A percentile compares a stretch with the other conserved stretches of the same genome.
These are phyloP conservation scores for Trisateles emortualis DNA, from an alignment of 2,888 invertebrate genomes.

Conservation along the genomic window DNA sequence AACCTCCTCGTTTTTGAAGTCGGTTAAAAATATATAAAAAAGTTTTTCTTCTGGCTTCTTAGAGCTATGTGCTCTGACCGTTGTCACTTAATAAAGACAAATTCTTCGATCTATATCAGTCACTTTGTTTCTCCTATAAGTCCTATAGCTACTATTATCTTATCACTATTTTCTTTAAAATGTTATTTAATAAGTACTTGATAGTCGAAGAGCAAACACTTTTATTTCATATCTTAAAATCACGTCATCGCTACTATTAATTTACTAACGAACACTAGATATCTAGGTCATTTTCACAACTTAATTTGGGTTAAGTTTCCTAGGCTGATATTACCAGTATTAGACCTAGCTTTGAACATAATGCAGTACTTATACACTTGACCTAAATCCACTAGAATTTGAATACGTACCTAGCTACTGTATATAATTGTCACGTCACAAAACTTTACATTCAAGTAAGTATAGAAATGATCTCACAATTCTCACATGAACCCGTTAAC, in stretches of 20 bases:
- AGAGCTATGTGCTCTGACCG: too few species aligned
- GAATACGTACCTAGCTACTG: too few species aligned
- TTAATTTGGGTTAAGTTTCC: not conserved
- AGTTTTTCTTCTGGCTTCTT: too few species aligned
- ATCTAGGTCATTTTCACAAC: not conserved
- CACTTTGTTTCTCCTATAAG: too few species aligned
- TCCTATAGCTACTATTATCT: too few species aligned
- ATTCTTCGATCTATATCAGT: too few species aligned
- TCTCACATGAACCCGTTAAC: constrained; percentile 29
- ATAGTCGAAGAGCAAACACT: not conserved
- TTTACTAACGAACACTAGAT: not conserved
- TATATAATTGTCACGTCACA: not conserved
- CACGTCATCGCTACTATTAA: not conserved
- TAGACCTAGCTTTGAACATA: not conserved
- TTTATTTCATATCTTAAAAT: not conserved
- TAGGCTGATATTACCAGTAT: not conserved
- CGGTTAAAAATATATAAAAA: too few species aligned
- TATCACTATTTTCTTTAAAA: too few species aligned
- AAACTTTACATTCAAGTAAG: constrained; percentile 1
- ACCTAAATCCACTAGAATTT: not conserved
- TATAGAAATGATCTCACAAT: constrained; percentile 21
- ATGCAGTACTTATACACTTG: not conserved
- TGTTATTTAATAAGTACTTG: not conserved
- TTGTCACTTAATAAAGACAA: too few species aligned
- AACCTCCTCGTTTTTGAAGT: too few species aligned